phyloP scores from a whole-genome alignment of 2,888 invertebrate genomes.

The Pandemis corylana region DNA sequence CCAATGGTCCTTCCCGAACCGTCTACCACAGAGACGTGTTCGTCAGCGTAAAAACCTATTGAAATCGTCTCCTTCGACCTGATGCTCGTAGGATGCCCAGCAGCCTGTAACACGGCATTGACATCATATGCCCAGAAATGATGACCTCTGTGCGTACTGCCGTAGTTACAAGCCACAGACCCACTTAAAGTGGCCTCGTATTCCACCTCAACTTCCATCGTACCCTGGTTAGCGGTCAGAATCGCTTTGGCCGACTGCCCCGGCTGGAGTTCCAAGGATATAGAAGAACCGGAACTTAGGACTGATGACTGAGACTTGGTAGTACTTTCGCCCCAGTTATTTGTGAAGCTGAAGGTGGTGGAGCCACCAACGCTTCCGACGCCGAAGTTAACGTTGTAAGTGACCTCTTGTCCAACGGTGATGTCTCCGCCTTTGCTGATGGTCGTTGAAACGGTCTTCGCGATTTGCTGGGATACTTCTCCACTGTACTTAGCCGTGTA shows the following conservation, averaged over 20 bases:
- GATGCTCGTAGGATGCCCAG: conserved; percentile 20
- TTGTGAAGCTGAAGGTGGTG: conserved; percentile 32
- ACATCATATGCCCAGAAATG: conserved; percentile 37
- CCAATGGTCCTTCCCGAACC: background rate
- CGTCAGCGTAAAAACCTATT: conserved; percentile 33
- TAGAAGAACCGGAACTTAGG: conserved; percentile 16
- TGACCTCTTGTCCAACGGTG: conserved; percentile 34
- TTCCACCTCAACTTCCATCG: conserved; percentile 33
- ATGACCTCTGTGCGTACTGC: conserved; percentile 18
- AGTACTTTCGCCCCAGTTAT: conserved; percentile 29
- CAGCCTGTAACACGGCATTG: conserved; percentile 17
- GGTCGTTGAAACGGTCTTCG: conserved; percentile 33
- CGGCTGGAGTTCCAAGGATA: conserved; percentile 19
- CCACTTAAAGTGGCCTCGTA: conserved; percentile 36
- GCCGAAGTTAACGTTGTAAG: conserved; percentile 23
- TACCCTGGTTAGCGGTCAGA: conserved; percentile 30
- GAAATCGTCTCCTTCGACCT: conserved; percentile 18
- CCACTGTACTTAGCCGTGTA: conserved; percentile 20
- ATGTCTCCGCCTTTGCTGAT: conserved; percentile 32
- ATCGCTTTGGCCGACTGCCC: conserved; percentile 23
- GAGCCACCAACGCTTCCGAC: conserved; percentile 17
- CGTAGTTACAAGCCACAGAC: conserved; percentile 25
- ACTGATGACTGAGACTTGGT: conserved; percentile 21
- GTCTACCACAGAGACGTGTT: conserved; percentile 20
- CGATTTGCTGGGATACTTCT: conserved; percentile 32